These are phyloP conservation scores for Nothura maculosa DNA, from an alignment of 2,797 vertebrate genomes.

Conservation along the genomic window DNA sequence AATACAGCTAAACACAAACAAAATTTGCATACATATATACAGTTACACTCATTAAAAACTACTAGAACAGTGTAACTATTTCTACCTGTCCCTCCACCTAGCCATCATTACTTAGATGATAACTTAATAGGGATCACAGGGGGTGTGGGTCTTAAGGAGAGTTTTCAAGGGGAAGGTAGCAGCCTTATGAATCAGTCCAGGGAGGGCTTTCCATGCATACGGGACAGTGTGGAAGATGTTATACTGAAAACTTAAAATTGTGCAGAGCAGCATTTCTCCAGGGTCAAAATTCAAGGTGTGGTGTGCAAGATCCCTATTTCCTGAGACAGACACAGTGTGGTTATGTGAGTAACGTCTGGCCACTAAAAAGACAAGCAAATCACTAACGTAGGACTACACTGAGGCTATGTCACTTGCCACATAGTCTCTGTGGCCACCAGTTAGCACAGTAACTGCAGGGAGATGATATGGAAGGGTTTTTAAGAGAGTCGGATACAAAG, in stretches of 20 bases:
- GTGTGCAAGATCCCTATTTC: constrained; percentile 63
- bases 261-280: constrained; percentile 70
- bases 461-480: constrained; percentile 62
- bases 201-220: constrained; percentile 72
- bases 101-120: background rate
- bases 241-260: background rate
- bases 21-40: constrained; percentile 20
- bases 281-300: constrained; percentile 30
- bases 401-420: constrained; percentile 45
- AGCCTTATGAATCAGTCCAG: constrained; percentile 52
- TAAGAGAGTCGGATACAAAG: constrained; percentile 58
- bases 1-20: constrained; percentile 68
- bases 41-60: background rate
- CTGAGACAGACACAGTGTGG: constrained; percentile 68
- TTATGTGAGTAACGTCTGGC: constrained; percentile 3
- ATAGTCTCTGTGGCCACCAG: constrained; percentile 16
- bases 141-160: constrained; percentile 45
- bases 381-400: constrained; percentile 58
- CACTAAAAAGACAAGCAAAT: background rate
- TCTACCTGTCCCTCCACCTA: constrained; percentile 59
- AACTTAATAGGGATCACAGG: background rate
- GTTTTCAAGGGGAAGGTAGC: constrained; percentile 40
- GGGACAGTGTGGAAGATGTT: constrained; percentile 66
- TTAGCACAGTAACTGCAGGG: constrained; percentile 63
- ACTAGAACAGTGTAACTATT: background rate